Evolutionary conservation across 2,888 invertebrate genomes (phyloP).

Genomic region (Sarcophaga variegata): DNA sequence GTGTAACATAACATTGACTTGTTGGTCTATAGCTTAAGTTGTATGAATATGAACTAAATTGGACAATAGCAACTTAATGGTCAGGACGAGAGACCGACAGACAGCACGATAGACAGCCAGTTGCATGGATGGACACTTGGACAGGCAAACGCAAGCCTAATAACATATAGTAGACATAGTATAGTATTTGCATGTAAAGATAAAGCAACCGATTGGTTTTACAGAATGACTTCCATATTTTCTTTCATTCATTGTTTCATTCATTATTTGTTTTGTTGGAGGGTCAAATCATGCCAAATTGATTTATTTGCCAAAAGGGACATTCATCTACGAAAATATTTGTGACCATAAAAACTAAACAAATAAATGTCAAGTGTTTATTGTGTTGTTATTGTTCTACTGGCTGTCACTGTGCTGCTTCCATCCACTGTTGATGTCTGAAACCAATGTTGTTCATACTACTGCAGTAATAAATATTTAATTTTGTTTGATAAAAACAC

Average conservation of each 20-base stretch:
- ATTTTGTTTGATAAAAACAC: conserved; percentile 39
- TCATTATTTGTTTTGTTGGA: conserved; percentile 6
- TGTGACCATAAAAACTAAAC: conserved; percentile 48
- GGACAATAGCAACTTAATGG: conserved; percentile 32
- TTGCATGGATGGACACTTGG: background rate
- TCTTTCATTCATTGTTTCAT: conserved; percentile 16
- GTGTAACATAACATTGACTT: conserved; percentile 35
- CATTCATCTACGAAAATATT: conserved; percentile 62
- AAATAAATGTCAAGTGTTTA: conserved; percentile 66
- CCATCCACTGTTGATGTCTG: conserved; percentile 16
- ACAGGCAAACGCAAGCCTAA: background rate
- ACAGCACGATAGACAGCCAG: background rate
- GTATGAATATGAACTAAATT: conserved; percentile 39
- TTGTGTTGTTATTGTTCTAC: conserved; percentile 39
- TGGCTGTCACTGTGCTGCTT: conserved; percentile 24
- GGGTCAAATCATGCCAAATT: conserved; percentile 62
- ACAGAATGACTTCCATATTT: conserved; percentile 30
- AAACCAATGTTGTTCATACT: conserved; percentile 38
- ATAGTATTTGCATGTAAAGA: conserved; percentile 18
- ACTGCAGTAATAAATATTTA: conserved; percentile 67
- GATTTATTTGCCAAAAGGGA: conserved; percentile 67
- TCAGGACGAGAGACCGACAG: background rate
- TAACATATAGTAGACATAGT: background rate
- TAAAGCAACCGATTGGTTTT: conserved; percentile 24
- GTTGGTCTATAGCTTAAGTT: conserved; percentile 31